A percentile compares a stretch with the other conserved stretches of the same genome.
phyloP scores from a whole-genome alignment of 1,140 invertebrate species.

The Formica selysi region DNA sequence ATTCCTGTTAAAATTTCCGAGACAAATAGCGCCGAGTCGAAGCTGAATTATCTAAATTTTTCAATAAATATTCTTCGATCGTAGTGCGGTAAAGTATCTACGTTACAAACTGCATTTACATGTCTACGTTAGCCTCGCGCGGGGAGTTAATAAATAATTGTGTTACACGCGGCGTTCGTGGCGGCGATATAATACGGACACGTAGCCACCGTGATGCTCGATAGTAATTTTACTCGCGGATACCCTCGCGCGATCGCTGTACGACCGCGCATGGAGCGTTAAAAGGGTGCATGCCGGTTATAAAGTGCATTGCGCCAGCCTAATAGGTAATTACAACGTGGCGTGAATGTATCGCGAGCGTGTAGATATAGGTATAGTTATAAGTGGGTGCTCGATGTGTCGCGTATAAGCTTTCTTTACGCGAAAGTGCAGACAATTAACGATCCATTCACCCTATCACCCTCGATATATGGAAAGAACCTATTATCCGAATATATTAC shows the following conservation, averaged over 20 bases:
- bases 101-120: conserved; percentile 27
- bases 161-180: conserved; percentile 21
- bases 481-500: too few relatives aligned
- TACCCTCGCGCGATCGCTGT: conserved; percentile 10
- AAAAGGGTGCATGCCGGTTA: conserved; percentile 67
- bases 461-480: neutral
- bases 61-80: conserved; percentile 19
- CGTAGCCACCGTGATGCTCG: conserved; percentile 57
- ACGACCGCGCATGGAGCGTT: conserved; percentile 39
- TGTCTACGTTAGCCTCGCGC: conserved; percentile 12
- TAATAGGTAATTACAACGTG: conserved; percentile 70
- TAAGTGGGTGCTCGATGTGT: conserved; percentile 29
- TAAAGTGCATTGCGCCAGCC: conserved; percentile 61
- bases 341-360: conserved; percentile 19
- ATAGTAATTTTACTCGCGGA: conserved; percentile 69
- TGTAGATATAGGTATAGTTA: conserved; percentile 16
- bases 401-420: conserved; percentile 34
- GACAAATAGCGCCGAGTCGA: neutral
- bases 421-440: conserved; percentile 23
- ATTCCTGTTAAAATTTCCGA: neutral
- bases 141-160: conserved; percentile 68
- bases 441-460: neutral
- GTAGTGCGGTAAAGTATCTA: neutral
- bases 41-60: neutral
- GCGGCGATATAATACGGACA: conserved; percentile 58